A percentile compares a stretch with the other conserved stretches of the same genome.
phyloP scores from a whole-genome alignment of 2,797 vertebrate species.

The Intellagama lesueurii region DNA sequence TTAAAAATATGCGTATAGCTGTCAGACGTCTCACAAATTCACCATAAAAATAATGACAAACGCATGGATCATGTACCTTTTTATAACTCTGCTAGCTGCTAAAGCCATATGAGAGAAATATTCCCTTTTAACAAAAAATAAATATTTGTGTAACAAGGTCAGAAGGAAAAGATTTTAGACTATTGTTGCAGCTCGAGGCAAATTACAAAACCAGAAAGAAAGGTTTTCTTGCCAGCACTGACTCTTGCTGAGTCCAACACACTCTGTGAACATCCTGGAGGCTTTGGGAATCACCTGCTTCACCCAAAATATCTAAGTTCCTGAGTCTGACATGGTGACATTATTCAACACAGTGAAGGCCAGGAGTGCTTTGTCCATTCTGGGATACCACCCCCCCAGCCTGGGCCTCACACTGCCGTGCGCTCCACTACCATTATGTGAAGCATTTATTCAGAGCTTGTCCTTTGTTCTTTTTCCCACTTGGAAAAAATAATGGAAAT shows the following conservation, averaged over 20 bases:
- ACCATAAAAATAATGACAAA: constrained; percentile 27
- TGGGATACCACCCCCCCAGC: background rate
- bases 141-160: constrained; percentile 57
- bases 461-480: background rate
- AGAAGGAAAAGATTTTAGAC: constrained; percentile 50
- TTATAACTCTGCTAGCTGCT: constrained; percentile 15
- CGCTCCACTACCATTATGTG: background rate
- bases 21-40: constrained; percentile 34
- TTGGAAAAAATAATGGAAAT: background rate
- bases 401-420: background rate
- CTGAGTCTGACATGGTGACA: background rate
- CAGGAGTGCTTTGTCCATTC: background rate
- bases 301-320: background rate
- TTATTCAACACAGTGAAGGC: background rate
- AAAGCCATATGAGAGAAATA: constrained; percentile 48
- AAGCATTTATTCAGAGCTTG: background rate
- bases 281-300: background rate
- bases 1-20: background rate
- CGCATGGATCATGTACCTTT: constrained; percentile 38
- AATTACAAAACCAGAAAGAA: constrained; percentile 48
- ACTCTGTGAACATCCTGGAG: constrained; percentile 44
- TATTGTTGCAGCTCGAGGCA: constrained; percentile 29
- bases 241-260: constrained; percentile 51
- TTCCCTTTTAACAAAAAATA: constrained; percentile 50
- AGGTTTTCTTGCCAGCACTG: constrained; percentile 54